phyloP scores from a whole-genome alignment of 2,888 invertebrate species.

The Drosophila anomalipes region DNA sequence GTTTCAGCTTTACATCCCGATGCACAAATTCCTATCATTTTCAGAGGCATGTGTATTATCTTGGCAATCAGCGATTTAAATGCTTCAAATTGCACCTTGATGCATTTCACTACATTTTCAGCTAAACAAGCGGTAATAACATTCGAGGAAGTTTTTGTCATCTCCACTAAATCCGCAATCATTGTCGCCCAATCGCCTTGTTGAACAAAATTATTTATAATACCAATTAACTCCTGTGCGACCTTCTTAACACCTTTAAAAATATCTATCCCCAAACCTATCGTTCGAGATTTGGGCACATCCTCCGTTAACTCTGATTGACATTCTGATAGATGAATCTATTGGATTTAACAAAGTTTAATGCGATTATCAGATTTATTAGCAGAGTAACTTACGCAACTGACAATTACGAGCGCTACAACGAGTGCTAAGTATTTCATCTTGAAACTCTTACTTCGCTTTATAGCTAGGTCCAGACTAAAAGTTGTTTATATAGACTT shows the following conservation, averaged over 20 bases:
- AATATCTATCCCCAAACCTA: not conserved
- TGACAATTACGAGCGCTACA: not conserved
- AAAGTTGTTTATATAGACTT: not conserved
- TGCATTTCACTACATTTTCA: not conserved
- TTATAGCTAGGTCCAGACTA: not conserved
- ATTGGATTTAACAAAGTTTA: not conserved
- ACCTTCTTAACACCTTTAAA: not conserved
- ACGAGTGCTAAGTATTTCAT: not conserved
- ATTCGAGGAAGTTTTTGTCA: not conserved
- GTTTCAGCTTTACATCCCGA: not conserved
- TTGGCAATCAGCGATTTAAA: not conserved
- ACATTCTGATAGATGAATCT: not conserved
- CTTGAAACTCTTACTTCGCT: not conserved
- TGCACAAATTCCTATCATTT: not conserved
- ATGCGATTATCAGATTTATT: not conserved
- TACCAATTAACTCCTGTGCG: not conserved
- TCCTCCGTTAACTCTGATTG: accelerated
- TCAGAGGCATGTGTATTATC: not conserved
- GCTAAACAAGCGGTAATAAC: not conserved
- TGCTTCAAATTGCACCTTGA: not conserved
- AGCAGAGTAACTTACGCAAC: not conserved
- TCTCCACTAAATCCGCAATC: not conserved
- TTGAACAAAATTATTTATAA: not conserved
- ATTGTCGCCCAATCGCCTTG: not conserved
- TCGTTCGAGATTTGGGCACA: not conserved